Conservation (phyloP, 2,888 invertebrate genomes). For the Agapetus fuscipes region DNA sequence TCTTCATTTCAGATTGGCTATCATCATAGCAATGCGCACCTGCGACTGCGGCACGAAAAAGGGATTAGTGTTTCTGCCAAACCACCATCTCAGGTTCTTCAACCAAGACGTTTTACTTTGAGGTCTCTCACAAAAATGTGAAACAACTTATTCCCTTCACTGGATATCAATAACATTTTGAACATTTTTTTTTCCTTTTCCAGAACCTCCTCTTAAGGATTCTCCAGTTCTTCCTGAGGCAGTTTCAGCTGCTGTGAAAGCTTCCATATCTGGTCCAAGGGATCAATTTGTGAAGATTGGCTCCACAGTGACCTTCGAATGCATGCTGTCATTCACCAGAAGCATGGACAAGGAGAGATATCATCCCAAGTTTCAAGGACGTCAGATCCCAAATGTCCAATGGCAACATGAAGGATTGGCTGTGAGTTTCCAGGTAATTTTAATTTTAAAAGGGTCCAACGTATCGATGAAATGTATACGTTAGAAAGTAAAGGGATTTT, state of each 20-base stretch:
- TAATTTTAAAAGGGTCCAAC: too few relatives aligned
- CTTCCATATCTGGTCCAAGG: constrained; percentile 45
- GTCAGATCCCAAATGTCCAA: constrained; percentile 30
- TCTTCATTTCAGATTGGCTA: too few relatives aligned
- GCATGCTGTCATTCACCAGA: constrained; percentile 35
- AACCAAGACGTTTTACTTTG: too few relatives aligned
- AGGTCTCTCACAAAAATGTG: too few relatives aligned
- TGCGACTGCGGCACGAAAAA: neutral
- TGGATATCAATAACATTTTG: too few relatives aligned
- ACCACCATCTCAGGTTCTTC: too few relatives aligned
- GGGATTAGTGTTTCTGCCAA: too few relatives aligned
- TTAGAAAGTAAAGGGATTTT: too few relatives aligned
- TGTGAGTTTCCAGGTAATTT: constrained; percentile 43
- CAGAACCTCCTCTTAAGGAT: constrained; percentile 19
- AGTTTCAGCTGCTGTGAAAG: constrained; percentile 24
- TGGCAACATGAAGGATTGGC: constrained; percentile 48
- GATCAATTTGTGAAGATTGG: constrained; percentile 45
- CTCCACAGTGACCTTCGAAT: constrained; percentile 46
- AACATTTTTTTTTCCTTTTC: too few relatives aligned
- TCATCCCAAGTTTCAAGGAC: constrained; percentile 21
- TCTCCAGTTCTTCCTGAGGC: constrained; percentile 11
- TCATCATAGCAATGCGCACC: too few relatives aligned
- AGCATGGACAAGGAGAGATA: constrained; percentile 5
- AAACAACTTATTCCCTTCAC: too few relatives aligned
- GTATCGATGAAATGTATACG: too few relatives aligned